These are phyloP conservation scores for Lissonota sp. DNA, from an alignment of 2,888 invertebrate species.

Conservation along the genomic window DNA sequence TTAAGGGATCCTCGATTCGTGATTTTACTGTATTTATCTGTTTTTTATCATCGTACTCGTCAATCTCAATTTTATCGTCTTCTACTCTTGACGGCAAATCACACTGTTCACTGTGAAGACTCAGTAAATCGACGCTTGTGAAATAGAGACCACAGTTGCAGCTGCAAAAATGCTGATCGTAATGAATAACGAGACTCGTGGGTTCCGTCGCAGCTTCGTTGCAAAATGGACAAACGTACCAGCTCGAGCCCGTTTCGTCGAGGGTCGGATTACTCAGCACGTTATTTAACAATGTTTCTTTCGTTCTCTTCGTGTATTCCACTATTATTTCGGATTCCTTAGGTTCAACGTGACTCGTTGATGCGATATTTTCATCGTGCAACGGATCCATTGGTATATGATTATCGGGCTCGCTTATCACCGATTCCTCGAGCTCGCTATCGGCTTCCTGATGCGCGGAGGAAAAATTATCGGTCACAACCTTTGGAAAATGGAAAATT, in stretches of 20 bases:
- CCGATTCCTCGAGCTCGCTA: conserved; percentile 72
- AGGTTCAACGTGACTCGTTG: conserved; percentile 74
- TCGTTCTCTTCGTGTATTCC: conserved; percentile 78
- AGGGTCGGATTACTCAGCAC: conserved; percentile 78
- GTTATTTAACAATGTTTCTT: conserved; percentile 76
- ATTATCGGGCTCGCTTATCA: conserved; percentile 67
- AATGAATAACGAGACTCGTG: conserved; percentile 76
- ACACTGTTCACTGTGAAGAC: conserved; percentile 78
- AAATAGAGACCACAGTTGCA: conserved; percentile 84
- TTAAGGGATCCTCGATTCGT: neutral
- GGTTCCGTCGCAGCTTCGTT: conserved; percentile 79
- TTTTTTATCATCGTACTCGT: conserved; percentile 40
- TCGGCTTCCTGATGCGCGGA: conserved; percentile 68
- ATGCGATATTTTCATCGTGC: conserved; percentile 67
- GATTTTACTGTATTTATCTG: conserved; percentile 2
- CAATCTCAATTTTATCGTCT: conserved; percentile 57
- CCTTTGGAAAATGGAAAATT: conserved; percentile 63
- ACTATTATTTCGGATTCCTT: conserved; percentile 75
- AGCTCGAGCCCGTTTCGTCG: conserved; percentile 78
- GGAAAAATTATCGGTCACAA: conserved; percentile 70
- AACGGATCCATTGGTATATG: conserved; percentile 56
- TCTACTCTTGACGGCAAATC: conserved; percentile 64
- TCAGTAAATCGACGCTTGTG: conserved; percentile 83
- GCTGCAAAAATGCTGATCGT: conserved; percentile 80
- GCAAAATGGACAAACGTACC: conserved; percentile 82